Conservation (phyloP, 2,797 vertebrate species). For the Danio tinwini region DNA sequence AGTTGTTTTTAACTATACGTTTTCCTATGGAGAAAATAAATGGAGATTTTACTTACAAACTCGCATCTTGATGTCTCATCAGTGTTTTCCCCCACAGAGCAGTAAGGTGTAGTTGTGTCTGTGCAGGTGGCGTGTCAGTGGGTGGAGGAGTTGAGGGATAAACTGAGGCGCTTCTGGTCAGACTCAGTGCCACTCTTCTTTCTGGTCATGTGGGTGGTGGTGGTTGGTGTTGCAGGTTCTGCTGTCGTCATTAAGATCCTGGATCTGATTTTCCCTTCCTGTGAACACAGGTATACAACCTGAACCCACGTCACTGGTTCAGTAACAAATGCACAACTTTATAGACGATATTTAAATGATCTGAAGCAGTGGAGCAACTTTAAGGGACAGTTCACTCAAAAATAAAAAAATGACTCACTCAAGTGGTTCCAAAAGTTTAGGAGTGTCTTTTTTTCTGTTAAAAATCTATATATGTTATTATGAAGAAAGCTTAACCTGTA, state of each 20-base stretch:
- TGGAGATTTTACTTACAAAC: too few species aligned
- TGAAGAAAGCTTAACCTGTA: too few species aligned
- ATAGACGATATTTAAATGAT: not conserved
- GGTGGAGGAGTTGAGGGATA: conserved; percentile 86
- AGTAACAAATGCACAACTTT: not conserved
- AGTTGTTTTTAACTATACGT: too few species aligned
- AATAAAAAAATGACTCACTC: too few species aligned
- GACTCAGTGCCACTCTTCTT: conserved; percentile 87
- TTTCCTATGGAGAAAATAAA: too few species aligned
- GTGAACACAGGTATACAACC: conserved; percentile 89
- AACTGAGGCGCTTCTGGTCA: conserved; percentile 84
- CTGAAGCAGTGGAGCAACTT: not conserved
- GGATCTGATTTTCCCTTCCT: conserved; percentile 86
- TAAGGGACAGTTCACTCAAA: too few species aligned
- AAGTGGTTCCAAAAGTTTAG: too few species aligned
- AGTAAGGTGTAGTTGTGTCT: not conserved
- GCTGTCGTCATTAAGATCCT: conserved; percentile 85
- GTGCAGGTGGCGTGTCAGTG: conserved; percentile 89
- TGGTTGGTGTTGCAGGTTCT: conserved; percentile 88
- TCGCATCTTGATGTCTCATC: not conserved
- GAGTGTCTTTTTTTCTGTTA: too few species aligned
- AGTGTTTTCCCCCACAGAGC: not conserved
- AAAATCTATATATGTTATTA: too few species aligned
- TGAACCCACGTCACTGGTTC: not conserved
- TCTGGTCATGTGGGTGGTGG: conserved; percentile 86